A percentile compares a stretch with the other conserved stretches of the same genome.
Evolutionary conservation across 1,140 invertebrate genomes (phyloP).

Genomic region (Dreissena polymorpha): DNA sequence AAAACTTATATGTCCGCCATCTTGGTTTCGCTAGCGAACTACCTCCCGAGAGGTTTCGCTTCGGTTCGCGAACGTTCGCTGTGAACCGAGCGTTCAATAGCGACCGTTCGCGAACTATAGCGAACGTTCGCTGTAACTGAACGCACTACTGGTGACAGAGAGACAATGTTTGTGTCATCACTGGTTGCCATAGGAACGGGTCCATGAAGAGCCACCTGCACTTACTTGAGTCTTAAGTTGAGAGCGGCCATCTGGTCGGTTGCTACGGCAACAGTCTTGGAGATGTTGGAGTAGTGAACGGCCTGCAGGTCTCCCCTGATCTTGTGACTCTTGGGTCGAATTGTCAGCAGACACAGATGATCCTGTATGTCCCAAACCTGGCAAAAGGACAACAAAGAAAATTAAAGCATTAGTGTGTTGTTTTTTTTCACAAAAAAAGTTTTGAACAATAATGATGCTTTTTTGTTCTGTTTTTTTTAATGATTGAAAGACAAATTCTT

Average conservation of each 20-base stretch:
- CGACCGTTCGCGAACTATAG: too few species aligned
- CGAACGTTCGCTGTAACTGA: too few species aligned
- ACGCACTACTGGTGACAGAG: too few species aligned
- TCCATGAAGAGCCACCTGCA: not conserved
- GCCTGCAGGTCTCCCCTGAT: constrained; percentile 79
- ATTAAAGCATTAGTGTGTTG: not conserved
- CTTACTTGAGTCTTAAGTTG: constrained; percentile 73
- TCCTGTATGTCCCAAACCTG: constrained; percentile 80
- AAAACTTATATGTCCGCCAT: too few species aligned
- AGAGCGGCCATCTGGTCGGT: constrained; percentile 78
- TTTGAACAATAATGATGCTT: not conserved
- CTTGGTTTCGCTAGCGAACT: too few species aligned
- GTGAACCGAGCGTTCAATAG: too few species aligned
- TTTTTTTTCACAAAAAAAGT: not conserved
- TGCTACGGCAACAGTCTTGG: constrained; percentile 76
- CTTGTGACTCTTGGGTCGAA: constrained; percentile 78
- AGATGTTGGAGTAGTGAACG: constrained; percentile 75
- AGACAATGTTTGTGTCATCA: too few species aligned
- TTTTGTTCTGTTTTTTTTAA: not conserved
- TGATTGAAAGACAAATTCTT: too few species aligned
- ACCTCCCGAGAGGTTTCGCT: too few species aligned
- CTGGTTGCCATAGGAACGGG: too few species aligned
- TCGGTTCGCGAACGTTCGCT: too few species aligned
- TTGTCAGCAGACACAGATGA: constrained; percentile 77
- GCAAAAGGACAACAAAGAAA: constrained; percentile 1